phyloP scores from a whole-genome alignment of 2,797 vertebrate species.

The Fundulus diaphanus region DNA sequence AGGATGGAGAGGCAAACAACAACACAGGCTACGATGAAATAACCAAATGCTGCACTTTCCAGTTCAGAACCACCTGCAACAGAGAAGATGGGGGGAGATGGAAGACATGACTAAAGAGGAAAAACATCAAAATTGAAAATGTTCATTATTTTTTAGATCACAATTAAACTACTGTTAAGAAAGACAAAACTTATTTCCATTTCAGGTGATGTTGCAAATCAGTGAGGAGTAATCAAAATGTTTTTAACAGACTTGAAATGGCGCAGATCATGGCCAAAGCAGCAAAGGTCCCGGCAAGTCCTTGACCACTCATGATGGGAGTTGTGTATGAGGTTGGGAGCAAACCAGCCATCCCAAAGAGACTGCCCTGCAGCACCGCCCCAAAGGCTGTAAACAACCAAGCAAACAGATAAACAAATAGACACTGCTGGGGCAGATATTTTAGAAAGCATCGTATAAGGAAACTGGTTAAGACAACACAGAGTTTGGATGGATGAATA shows the following conservation, averaged over 20 bases:
- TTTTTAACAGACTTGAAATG: constrained; percentile 80
- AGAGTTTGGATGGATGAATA: too few species aligned
- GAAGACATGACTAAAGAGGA: neutral
- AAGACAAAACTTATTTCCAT: neutral
- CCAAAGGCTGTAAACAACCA: constrained; percentile 78
- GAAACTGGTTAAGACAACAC: too few species aligned
- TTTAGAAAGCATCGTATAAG: too few species aligned
- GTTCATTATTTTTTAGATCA: neutral
- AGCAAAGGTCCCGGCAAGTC: constrained; percentile 88
- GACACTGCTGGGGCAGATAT: too few species aligned
- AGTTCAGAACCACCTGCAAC: constrained; percentile 75
- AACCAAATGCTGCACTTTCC: constrained; percentile 81
- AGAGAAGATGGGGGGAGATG: neutral
- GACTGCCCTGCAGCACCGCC: constrained; percentile 86
- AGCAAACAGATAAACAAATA: neutral
- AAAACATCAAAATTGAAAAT: neutral
- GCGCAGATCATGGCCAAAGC: constrained; percentile 86
- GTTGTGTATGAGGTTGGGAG: constrained; percentile 84
- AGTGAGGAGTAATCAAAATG: neutral
- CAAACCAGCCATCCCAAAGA: constrained; percentile 85
- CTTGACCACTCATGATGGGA: constrained; percentile 88
- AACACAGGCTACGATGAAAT: constrained; percentile 86
- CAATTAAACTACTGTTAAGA: neutral
- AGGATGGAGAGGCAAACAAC: constrained; percentile 79
- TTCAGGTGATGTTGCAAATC: neutral